phyloP scores from a whole-genome alignment of 2,113 vertebrate species.

The Alligator mississippiensis region DNA sequence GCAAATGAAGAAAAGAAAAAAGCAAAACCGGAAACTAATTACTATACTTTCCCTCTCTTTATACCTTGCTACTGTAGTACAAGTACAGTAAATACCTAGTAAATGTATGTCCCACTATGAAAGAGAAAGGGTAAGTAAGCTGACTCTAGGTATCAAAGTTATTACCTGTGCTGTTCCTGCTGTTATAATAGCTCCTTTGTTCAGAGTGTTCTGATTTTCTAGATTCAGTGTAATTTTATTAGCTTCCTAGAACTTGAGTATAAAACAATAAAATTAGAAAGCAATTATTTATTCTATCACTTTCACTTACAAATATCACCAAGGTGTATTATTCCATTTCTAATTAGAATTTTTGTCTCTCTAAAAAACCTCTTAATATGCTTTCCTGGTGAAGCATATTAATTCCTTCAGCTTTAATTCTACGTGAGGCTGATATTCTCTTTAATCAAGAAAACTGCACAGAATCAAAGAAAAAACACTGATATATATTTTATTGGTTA shows the following conservation, averaged over 20 bases:
- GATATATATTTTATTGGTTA: conserved; percentile 68
- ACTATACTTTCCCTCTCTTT: not conserved
- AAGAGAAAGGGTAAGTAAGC: not conserved
- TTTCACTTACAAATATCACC: not conserved
- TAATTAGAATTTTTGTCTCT: not conserved
- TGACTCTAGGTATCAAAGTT: not conserved
- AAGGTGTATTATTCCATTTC: conserved; percentile 2
- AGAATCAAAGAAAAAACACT: conserved; percentile 68
- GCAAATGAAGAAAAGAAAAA: not conserved
- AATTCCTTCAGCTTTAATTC: conserved; percentile 60
- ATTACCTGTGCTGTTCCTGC: not conserved
- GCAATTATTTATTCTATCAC: not conserved
- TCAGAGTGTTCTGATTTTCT: not conserved
- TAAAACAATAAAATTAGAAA: conserved; percentile 12
- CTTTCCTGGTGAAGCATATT: conserved; percentile 46
- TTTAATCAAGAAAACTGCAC: conserved; percentile 70
- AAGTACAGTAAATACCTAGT: not conserved
- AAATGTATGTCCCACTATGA: not conserved
- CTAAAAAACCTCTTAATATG: conserved; percentile 15
- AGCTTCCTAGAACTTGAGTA: not conserved
- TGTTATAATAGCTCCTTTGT: not conserved
- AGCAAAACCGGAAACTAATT: not conserved
- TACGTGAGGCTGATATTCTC: conserved; percentile 67
- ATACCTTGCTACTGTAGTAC: not conserved
- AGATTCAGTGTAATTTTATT: not conserved